Percentiles rank a stretch among this genome's conserved stretches.
Evolutionary conservation across 2,888 invertebrate species (phyloP).

Genomic region (Caenorhabditis angaria): DNA sequence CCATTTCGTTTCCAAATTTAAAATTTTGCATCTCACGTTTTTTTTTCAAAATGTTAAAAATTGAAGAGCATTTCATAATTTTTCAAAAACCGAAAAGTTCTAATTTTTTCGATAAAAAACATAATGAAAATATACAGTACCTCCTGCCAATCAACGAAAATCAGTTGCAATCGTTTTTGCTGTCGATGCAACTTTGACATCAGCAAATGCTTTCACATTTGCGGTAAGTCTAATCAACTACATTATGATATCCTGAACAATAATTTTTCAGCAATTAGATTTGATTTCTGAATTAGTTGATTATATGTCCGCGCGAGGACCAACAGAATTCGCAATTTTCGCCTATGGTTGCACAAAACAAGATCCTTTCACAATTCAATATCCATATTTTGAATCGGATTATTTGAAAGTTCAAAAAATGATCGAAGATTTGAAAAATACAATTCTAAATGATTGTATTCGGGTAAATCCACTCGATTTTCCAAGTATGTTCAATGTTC

Average conservation of each 20-base stretch:
- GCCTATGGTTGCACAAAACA: slow-evolving; percentile 26
- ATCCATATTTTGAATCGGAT: slow-evolving; percentile 22
- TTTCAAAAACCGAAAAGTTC: too few relatives aligned
- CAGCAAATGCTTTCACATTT: slow-evolving; percentile 21
- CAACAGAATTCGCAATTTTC: slow-evolving; percentile 30
- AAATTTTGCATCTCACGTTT: too few relatives aligned
- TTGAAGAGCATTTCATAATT: too few relatives aligned
- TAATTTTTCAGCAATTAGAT: slow-evolving; percentile 25
- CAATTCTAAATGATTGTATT: slow-evolving; percentile 14
- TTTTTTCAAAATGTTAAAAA: too few relatives aligned
- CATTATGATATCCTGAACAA: neutral
- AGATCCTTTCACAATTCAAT: slow-evolving; percentile 16
- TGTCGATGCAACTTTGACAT: slow-evolving; percentile 24
- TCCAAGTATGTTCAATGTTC: neutral
- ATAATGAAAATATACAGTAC: slow-evolving; percentile 9
- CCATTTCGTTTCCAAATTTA: too few relatives aligned
- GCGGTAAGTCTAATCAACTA: slow-evolving; percentile 17
- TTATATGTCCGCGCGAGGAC: slow-evolving; percentile 26
- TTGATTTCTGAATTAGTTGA: slow-evolving; percentile 12
- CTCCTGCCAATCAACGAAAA: slow-evolving; percentile 20
- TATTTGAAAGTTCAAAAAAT: slow-evolving; percentile 13
- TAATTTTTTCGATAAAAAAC: too few relatives aligned
- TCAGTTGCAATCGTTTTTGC: slow-evolving; percentile 26
- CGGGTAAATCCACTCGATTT: slow-evolving; percentile 24
- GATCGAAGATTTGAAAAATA: slow-evolving; percentile 19